These are phyloP conservation scores for Tribolium madens DNA, from an alignment of 1,140 invertebrate genomes.

Conservation along the genomic window DNA sequence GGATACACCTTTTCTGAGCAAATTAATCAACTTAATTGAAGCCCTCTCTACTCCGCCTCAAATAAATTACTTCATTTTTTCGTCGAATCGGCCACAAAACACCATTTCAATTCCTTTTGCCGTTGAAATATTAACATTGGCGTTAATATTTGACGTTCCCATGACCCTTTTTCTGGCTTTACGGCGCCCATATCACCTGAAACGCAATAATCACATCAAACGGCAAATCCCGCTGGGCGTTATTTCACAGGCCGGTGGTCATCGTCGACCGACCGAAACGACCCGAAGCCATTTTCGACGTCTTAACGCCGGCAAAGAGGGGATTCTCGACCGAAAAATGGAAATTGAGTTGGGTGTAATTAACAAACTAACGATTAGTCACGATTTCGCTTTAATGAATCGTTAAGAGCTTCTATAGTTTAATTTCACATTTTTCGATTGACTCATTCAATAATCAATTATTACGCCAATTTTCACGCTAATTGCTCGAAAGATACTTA, in stretches of 20 bases:
- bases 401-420: background rate
- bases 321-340: background rate
- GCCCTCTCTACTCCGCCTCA: background rate
- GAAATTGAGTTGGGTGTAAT: background rate
- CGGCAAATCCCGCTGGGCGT: background rate
- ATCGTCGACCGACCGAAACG: background rate
- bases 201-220: constrained; percentile 32
- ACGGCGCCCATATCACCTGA: constrained; percentile 12
- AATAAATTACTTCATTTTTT: constrained; percentile 6
- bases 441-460: constrained; percentile 8
- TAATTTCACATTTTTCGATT: background rate
- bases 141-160: constrained; percentile 12
- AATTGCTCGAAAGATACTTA: constrained; percentile 25
- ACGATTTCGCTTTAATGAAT: background rate
- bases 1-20: background rate
- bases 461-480: constrained; percentile 25
- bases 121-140: background rate
- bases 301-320: background rate
- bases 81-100: background rate
- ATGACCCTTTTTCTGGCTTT: background rate
- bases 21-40: background rate
- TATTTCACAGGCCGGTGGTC: constrained; percentile 26
- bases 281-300: background rate
- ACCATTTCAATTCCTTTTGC: background rate
- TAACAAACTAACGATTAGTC: background rate